Evolutionary conservation across 64 coral and sea anemone species (phyloP).

Genomic region (Montipora cactus): DNA sequence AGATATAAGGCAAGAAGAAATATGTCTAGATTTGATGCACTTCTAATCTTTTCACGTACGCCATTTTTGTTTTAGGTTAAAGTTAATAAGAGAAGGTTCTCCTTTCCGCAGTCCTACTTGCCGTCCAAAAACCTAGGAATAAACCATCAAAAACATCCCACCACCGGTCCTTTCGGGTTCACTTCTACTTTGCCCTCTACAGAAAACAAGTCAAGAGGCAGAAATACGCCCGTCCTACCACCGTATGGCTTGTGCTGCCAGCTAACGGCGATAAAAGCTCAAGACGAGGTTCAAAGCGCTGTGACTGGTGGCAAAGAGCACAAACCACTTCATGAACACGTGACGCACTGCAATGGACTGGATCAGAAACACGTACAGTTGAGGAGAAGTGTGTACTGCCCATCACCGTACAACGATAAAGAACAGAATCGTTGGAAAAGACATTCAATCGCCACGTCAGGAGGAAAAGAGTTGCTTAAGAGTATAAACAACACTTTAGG

Average conservation of each 20-base stretch:
- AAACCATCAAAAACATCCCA: conserved; percentile 2
- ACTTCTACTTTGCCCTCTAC: neutral
- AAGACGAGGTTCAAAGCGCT: neutral
- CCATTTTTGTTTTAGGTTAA: neutral
- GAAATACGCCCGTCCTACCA: neutral
- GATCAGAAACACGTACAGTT: neutral
- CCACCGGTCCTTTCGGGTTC: conserved; percentile 19
- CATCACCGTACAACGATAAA: neutral
- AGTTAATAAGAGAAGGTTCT: conserved; percentile 6
- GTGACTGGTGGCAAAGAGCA: neutral
- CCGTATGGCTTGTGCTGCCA: conserved; percentile 43
- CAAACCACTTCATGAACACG: conserved; percentile 1
- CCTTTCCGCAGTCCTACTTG: conserved; percentile 19
- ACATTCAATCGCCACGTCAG: conserved; percentile 13
- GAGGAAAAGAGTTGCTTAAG: conserved; percentile 25
- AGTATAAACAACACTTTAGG: conserved; percentile 59
- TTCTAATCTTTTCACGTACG: too few relatives aligned
- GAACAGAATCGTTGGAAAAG: neutral
- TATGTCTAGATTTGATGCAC: too few relatives aligned
- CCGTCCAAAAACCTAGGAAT: conserved; percentile 26
- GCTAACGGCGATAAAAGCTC: conserved; percentile 30
- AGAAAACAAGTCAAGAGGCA: conserved; percentile 4
- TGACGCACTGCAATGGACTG: neutral
- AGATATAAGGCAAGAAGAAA: too few relatives aligned
- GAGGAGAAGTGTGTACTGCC: neutral